phyloP scores from a whole-genome alignment of 35 echinoderm and acorn worm genomes.

The Lytechinus variegatus region DNA sequence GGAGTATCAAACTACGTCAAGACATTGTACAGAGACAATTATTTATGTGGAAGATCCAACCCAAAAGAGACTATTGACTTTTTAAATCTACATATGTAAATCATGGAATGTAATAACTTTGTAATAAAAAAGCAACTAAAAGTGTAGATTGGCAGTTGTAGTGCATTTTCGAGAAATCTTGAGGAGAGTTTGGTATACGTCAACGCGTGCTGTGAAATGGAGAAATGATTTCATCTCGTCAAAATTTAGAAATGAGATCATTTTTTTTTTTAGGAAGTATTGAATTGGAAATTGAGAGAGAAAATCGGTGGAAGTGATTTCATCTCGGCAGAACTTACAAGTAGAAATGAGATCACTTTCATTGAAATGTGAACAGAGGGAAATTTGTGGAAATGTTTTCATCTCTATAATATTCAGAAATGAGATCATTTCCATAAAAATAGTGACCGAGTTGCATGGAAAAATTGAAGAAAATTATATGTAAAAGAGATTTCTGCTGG shows the following conservation, averaged over 20 bases:
- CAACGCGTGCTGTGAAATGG: no score
- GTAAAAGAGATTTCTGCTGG: no score
- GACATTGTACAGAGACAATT: neutral
- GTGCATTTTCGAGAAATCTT: no score
- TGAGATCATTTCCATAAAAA: neutral
- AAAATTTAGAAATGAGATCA: no score
- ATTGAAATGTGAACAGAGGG: neutral
- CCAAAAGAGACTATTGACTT: neutral
- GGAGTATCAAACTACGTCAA: neutral
- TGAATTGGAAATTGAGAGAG: no score
- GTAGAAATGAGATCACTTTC: no score
- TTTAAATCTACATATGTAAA: neutral
- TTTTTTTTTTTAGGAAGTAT: no score
- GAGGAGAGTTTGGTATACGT: no score
- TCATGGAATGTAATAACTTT: constrained; percentile 20
- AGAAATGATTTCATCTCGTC: no score
- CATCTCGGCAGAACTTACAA: no score
- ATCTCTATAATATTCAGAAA: neutral
- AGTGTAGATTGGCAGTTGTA: neutral
- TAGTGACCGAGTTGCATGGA: neutral
- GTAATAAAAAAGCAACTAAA: constrained; percentile 7
- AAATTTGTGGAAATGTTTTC: neutral
- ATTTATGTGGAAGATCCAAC: neutral
- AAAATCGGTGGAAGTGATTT: no score
- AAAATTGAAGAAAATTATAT: neutral